These are phyloP conservation scores for Drosophila guanche DNA, from an alignment of 1,140 invertebrate species.

Conservation along the genomic window DNA sequence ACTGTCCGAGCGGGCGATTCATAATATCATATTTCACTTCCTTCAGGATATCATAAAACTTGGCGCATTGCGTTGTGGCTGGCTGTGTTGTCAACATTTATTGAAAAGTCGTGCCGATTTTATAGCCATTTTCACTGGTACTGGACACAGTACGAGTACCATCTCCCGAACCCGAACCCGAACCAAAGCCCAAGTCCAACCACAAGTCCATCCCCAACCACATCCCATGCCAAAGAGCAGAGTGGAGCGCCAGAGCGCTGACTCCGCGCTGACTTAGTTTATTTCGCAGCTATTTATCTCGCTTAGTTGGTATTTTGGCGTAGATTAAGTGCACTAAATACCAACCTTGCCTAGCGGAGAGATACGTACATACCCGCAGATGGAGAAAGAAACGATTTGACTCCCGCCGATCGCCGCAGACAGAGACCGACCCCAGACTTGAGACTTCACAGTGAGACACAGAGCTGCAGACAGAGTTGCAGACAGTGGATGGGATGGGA, in stretches of 20 bases:
- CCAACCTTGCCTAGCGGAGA: constrained; percentile 56
- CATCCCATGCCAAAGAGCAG: constrained; percentile 33
- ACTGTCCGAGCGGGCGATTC: constrained; percentile 75
- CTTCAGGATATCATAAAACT: constrained; percentile 83
- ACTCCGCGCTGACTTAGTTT: constrained; percentile 62
- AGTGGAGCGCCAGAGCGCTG: constrained; percentile 58
- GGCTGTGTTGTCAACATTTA: constrained; percentile 82
- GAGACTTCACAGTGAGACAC: constrained; percentile 9
- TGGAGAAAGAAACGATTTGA: constrained; percentile 55
- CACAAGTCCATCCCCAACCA: constrained; percentile 4
- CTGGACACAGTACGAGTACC: constrained; percentile 33
- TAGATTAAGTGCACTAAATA: constrained; percentile 83
- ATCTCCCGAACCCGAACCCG: constrained; percentile 26
- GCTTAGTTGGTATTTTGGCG: constrained; percentile 80
- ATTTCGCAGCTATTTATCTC: constrained; percentile 83
- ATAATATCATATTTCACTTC: constrained; percentile 83
- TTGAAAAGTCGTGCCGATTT: constrained; percentile 83
- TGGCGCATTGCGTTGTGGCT: constrained; percentile 65
- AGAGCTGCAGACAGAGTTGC: constrained; percentile 37
- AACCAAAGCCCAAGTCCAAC: constrained; percentile 4
- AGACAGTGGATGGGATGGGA: constrained; percentile 23
- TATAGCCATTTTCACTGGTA: constrained; percentile 79
- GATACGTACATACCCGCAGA: too few relatives aligned
- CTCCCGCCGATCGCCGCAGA: constrained; percentile 62
- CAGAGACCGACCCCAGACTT: constrained; percentile 23